These are phyloP conservation scores for Phaetusa simplex DNA, from an alignment of 2,113 vertebrate species.

Conservation along the genomic window DNA sequence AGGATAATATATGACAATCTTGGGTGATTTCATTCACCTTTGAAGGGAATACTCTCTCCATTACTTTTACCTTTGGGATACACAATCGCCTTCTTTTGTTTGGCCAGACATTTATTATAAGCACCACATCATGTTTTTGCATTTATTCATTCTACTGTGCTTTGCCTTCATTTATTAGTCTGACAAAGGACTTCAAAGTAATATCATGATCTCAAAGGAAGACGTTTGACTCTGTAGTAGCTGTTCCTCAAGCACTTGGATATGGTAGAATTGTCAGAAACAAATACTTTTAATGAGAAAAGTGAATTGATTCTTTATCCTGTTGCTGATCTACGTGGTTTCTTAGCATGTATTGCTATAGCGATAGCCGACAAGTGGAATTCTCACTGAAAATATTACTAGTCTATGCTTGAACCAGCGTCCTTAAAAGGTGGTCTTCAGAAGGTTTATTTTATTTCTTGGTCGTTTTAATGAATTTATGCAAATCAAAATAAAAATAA, in stretches of 20 bases:
- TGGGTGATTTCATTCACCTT: neutral
- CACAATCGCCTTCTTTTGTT: neutral
- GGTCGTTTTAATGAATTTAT: neutral
- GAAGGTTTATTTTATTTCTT: neutral
- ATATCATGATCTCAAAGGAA: neutral
- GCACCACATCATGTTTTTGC: neutral
- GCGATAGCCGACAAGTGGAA: neutral
- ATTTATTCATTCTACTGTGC: neutral
- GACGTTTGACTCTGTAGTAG: neutral
- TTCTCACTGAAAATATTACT: neutral
- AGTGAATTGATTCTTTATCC: neutral
- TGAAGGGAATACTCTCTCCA: neutral
- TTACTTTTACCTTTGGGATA: neutral
- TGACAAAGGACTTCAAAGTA: neutral
- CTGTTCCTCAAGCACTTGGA: neutral
- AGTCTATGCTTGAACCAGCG: neutral
- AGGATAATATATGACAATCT: neutral
- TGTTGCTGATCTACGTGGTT: accelerated
- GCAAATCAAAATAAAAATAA: neutral
- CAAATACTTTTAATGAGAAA: neutral
- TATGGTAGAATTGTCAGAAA: neutral
- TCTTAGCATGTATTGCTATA: neutral
- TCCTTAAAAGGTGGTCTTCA: neutral
- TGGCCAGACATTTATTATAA: neutral
- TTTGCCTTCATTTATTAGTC: neutral